These are phyloP conservation scores for Actenoides hombroni DNA, from an alignment of 2,113 vertebrate genomes.

Conservation along the genomic window DNA sequence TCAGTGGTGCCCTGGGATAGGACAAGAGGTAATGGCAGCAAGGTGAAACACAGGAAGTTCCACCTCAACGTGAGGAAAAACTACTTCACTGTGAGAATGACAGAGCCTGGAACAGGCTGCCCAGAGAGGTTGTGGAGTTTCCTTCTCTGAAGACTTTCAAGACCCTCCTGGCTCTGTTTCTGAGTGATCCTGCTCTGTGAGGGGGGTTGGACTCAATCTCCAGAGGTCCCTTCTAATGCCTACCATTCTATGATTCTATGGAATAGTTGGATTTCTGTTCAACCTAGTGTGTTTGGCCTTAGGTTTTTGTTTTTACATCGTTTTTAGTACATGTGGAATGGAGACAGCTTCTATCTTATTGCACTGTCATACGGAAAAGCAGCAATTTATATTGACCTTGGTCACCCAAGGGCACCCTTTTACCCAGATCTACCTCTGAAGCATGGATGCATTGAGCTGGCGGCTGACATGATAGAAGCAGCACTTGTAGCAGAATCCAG, in stretches of 20 bases:
- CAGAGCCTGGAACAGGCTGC: too few relatives aligned
- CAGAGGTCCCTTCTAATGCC: too few relatives aligned
- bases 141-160: too few relatives aligned
- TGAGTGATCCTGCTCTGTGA: too few relatives aligned
- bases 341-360: background rate
- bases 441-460: background rate
- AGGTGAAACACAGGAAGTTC: too few relatives aligned
- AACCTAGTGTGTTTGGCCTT: background rate
- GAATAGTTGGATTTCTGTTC: background rate
- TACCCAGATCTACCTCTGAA: background rate
- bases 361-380: background rate
- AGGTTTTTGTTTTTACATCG: background rate
- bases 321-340: background rate
- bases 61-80: too few relatives aligned
- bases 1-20: too few relatives aligned
- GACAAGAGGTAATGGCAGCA: too few relatives aligned
- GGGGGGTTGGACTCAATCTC: too few relatives aligned
- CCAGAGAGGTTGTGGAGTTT: too few relatives aligned
- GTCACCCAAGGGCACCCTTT: background rate
- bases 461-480: background rate
- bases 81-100: too few relatives aligned
- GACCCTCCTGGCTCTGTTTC: too few relatives aligned
- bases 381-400: background rate
- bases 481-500: background rate
- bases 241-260: background rate